Evolutionary conservation across 2,888 invertebrate genomes (phyloP).

Genomic region (Herminia tarsipennalis): DNA sequence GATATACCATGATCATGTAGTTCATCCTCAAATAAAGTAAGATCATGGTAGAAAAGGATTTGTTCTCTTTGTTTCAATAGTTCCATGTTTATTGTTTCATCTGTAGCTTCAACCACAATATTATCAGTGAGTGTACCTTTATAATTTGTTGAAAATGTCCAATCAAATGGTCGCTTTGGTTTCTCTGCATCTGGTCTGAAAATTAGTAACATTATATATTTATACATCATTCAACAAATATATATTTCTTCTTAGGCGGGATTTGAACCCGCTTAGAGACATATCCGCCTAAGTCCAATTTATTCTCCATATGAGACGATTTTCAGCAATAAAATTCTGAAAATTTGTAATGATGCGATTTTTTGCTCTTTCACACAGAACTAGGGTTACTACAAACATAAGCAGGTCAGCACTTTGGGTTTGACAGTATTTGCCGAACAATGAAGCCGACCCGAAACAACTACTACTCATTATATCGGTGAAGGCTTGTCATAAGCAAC

Average conservation of each 20-base stretch:
- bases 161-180: constrained; percentile 96
- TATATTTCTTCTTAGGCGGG: not conserved
- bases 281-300: too few relatives aligned
- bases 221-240: not conserved
- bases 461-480: too few relatives aligned
- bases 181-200: constrained; percentile 90
- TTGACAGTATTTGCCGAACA: too few relatives aligned
- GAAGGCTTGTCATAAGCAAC: too few relatives aligned
- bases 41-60: constrained; percentile 97
- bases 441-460: too few relatives aligned
- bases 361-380: too few relatives aligned
- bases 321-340: too few relatives aligned
- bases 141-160: constrained; percentile 98
- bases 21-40: constrained; percentile 98
- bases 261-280: too few relatives aligned
- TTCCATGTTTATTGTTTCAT: constrained; percentile 94
- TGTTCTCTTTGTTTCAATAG: constrained; percentile 95
- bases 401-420: too few relatives aligned
- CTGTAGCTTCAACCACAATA: constrained; percentile 86
- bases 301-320: too few relatives aligned
- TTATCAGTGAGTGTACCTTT: constrained; percentile 90
- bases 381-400: too few relatives aligned
- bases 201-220: constrained; percentile 5
- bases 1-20: constrained; percentile 99
- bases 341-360: too few relatives aligned